Evolutionary conservation across 2,888 invertebrate species (phyloP).

Genomic region (Orthosia cruda): DNA sequence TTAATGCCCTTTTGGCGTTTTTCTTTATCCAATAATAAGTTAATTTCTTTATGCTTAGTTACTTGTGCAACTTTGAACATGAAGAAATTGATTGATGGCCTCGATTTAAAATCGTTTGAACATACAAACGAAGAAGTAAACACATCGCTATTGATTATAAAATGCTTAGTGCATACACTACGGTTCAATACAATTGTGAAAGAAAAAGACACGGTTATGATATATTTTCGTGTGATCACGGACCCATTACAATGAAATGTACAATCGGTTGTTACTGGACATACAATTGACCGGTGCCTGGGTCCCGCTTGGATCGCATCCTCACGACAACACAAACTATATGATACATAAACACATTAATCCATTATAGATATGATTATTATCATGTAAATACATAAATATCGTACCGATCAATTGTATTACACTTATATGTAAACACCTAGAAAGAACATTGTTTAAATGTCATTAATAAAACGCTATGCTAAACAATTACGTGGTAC

Average conservation of each 20-base stretch:
- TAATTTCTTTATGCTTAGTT: constrained; percentile 89
- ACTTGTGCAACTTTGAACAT: constrained; percentile 87
- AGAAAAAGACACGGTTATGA: constrained; percentile 57
- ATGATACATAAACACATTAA: constrained; percentile 52
- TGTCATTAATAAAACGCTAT: constrained; percentile 79
- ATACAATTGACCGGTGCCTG: constrained; percentile 79
- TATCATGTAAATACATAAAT: constrained; percentile 56
- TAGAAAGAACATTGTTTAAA: constrained; percentile 76
- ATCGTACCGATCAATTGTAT: constrained; percentile 81
- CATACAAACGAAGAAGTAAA: constrained; percentile 67
- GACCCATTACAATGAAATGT: constrained; percentile 91
- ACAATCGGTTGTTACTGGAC: constrained; percentile 81
- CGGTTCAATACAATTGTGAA: constrained; percentile 59
- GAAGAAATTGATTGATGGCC: constrained; percentile 89
- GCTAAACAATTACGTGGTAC: constrained; percentile 77
- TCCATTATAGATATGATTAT: constrained; percentile 54
- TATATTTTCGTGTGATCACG: constrained; percentile 65
- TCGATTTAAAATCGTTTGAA: constrained; percentile 88
- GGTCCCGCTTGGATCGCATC: constrained; percentile 67
- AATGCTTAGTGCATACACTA: constrained; percentile 60
- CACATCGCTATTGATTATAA: constrained; percentile 57
- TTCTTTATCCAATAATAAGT: constrained; percentile 82
- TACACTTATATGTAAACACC: constrained; percentile 76
- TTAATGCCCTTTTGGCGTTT: constrained; percentile 87
- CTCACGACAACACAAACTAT: constrained; percentile 46